phyloP scores from a whole-genome alignment of 2,888 invertebrate species.

The Phalera bucephala region DNA sequence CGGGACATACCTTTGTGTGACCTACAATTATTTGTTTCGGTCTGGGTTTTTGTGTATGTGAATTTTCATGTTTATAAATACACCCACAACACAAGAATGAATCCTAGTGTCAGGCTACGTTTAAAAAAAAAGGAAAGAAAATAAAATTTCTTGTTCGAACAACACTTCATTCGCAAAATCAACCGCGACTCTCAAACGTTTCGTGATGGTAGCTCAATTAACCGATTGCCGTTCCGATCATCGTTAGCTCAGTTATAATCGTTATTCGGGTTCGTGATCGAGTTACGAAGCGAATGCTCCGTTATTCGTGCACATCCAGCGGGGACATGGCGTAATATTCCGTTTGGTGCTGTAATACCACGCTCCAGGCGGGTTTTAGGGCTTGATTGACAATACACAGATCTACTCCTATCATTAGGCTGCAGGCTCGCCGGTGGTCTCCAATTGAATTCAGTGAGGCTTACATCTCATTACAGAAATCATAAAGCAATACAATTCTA shows the following conservation, averaged over 20 bases:
- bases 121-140: no score
- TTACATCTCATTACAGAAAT: not conserved
- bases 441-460: not conserved
- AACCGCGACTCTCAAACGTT: slow-evolving; percentile 30
- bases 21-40: no score
- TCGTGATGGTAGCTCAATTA: slow-evolving; percentile 56
- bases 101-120: no score
- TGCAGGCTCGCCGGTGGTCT: not conserved
- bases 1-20: no score
- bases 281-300: slow-evolving; percentile 35
- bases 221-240: slow-evolving; percentile 33
- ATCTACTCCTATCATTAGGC: not conserved
- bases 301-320: slow-evolving; percentile 53
- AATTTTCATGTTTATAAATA: no score
- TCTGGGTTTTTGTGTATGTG: no score
- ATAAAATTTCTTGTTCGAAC: no score
- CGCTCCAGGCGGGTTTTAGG: not conserved
- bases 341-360: slow-evolving; percentile 7
- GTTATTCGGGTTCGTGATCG: slow-evolving; percentile 51
- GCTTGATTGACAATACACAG: not conserved
- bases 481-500: no score
- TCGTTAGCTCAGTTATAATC: slow-evolving; percentile 50
- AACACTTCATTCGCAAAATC: slow-evolving; percentile 7
- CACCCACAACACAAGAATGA: no score
- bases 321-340: slow-evolving; percentile 40